Base-by-base conservation (phyloP, 2,888 invertebrate genomes). In the Fabriciana adippe region DNA sequence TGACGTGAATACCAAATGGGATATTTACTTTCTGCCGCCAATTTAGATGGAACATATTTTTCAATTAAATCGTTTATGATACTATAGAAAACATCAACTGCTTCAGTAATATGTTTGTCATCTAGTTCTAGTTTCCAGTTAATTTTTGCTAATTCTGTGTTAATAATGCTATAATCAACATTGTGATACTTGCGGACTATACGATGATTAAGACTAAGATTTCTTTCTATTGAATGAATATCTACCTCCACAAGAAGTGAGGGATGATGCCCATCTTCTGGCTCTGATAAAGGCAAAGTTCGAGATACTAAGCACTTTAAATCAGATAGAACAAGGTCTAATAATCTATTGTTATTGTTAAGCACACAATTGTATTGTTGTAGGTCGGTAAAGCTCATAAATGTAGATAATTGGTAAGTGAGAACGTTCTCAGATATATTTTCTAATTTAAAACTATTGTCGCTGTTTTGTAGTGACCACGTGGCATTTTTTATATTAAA, bases 51-150 rank as follows among this genome's bases (percentile, higher is more conserved):
- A 15, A 57, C 47, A 57, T 45, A 57, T 57, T 41, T 47, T 45
- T 47, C 47, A 18, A 57, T 57, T 16, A 57, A 45, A 21, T 45
- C 18, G 21, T 57, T 57, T 57, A 57, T 45, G 57, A 47, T 57
- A 57, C 18, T 16, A 57, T 57, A 47, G 57, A 57, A 57, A 18
- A 47, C 45, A 45, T 57, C 56, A 57, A 57, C 56, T 57, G 45
- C 56, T 16, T 57, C 45, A 57, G 45, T 45, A 45, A 47, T 57
- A 62, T 70, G 68, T 11, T 68, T 64, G 45, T 3, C 26, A 26
- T 26, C 4, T 26, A 26, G 26, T 26, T 26, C 26, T 3, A 26
- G 26, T 26, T 26, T 26, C 26, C 26, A 26, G 26, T 26, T 26
- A 26, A 26, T 26, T 26, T 26, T 26, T 26, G 26, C 26, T 26